phyloP scores from a whole-genome alignment of 92 coral and sea anemone species.

The Palythoa grandis region DNA sequence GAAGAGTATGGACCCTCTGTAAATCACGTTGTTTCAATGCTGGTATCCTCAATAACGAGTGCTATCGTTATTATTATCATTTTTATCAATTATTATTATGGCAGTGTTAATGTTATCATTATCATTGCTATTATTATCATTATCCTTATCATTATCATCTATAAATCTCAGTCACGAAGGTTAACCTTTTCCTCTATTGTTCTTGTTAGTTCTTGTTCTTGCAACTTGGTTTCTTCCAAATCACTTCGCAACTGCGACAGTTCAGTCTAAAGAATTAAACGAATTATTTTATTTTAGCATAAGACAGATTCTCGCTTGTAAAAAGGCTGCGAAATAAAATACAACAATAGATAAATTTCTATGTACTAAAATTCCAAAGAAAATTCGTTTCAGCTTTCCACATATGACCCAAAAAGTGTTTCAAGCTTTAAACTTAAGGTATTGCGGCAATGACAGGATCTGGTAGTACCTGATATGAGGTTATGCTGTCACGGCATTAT shows the following conservation, averaged over 20 bases:
- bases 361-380: neutral
- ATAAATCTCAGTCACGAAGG: neutral
- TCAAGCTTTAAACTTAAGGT: no score
- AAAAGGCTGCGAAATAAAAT: neutral
- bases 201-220: slow-evolving; percentile 74
- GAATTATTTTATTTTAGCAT: neutral
- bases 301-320: no score
- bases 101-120: no score
- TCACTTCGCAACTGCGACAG: slow-evolving; percentile 66
- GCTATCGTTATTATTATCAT: neutral
- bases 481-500: no score
- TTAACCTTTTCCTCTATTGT: slow-evolving; percentile 80
- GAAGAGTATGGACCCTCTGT: neutral
- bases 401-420: no score
- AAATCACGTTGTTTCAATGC: no score
- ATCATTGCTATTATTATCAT: neutral
- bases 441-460: no score
- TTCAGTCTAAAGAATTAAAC: slow-evolving; percentile 62
- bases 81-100: neutral
- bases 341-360: neutral
- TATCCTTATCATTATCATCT: neutral
- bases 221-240: slow-evolving; percentile 80
- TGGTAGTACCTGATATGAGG: no score
- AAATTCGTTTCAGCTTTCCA: neutral
- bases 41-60: neutral